Evolutionary conservation across 2,113 vertebrate genomes (phyloP), one percentile per base, ranked within the genome.

Genomic region (Jacana jacana): DNA sequence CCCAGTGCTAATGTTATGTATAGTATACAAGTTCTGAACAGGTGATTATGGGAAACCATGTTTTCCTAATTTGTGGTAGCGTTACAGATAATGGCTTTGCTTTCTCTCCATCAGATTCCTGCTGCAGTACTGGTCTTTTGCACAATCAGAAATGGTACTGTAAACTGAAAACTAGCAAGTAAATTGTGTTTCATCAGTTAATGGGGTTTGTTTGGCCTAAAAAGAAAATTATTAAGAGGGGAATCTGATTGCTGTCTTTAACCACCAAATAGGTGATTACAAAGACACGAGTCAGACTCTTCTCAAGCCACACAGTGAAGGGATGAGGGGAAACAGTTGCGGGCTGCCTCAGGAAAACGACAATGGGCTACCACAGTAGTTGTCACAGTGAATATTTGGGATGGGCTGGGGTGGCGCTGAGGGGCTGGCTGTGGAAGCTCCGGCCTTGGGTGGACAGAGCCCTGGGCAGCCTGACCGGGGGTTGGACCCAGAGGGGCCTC

Each of bases 381-480:
- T 75, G 24, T 33, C 31, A 37, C 31, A 51, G 37, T 54, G 65
- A 57, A 22, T 49, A 35, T 68, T 61, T 82, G 54, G 63, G 28
- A 39, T 0, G 1, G 37, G 13, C 27, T 11, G 2, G 8, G 25
- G 24, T n/a, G n/a, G n/a, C n/a, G n/a, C n/a, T n/a, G n/a, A 28
- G 24, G 52, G 18, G 5, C 7, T 78, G 11, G 30, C 28, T 60
- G 35, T 61, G 48, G 40, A 27, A 57, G 25, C 40, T 58, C 19
- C 13, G 5, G 13, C 23, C 4, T 64, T n/a, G 44, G 31, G 23
- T 51, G 42, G 18, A 35, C 42, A 39, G 30, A 80, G 15, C 7
- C 31, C 13, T 4, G 4, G 0, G 0, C 37, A 39, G 23, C 57
- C 17, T 51, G 33, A 52, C 40, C 8, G 14, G 33, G 7, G 35